These are phyloP conservation scores for Barnardius zonarius DNA, from an alignment of 2,113 vertebrate species.

Conservation along the genomic window DNA sequence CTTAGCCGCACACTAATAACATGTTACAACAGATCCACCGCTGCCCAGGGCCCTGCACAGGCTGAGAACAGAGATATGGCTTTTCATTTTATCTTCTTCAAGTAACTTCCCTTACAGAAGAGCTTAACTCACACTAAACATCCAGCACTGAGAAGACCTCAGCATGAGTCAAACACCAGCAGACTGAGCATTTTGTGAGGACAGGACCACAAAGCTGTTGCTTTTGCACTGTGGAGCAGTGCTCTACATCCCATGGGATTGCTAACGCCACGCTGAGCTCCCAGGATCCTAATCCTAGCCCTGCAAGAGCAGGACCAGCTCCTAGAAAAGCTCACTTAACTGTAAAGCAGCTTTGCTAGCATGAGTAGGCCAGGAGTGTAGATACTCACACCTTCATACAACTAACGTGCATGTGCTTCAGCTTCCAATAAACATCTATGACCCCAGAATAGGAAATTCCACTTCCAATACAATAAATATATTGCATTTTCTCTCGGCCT, in stretches of 20 bases:
- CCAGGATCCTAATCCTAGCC: accelerated
- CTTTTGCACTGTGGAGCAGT: neutral
- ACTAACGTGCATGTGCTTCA: neutral
- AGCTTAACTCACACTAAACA: neutral
- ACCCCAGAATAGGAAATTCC: neutral
- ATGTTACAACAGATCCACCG: neutral
- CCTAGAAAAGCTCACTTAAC: neutral
- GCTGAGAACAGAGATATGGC: neutral
- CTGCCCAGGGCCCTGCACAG: neutral
- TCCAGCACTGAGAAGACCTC: neutral
- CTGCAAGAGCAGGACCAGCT: neutral
- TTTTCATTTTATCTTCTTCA: neutral
- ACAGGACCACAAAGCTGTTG: accelerated
- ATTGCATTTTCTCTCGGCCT: constrained; percentile 74
- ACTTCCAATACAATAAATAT: constrained; percentile 70
- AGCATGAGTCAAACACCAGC: accelerated
- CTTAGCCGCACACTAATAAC: neutral
- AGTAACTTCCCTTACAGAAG: neutral
- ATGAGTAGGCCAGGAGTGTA: neutral
- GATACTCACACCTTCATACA: neutral
- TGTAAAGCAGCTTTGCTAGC: neutral
- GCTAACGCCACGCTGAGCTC: neutral
- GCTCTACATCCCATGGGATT: accelerated
- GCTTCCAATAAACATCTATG: constrained; percentile 49
- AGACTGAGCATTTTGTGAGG: neutral